Evolutionary conservation across 2,113 vertebrate species (phyloP).

Genomic region (Cyphomyrus discorhynchus): DNA sequence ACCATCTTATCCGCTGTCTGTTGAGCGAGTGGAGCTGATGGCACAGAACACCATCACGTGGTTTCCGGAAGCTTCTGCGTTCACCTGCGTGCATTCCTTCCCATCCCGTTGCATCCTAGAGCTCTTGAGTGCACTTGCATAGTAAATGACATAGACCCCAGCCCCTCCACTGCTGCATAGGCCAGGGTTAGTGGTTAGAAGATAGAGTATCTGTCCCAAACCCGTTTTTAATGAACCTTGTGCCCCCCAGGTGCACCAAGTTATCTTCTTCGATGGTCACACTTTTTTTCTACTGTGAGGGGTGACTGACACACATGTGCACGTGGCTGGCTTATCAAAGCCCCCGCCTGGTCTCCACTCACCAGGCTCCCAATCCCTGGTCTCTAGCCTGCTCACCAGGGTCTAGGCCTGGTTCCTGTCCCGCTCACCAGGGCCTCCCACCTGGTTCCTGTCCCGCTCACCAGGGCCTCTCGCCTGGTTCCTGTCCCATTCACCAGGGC

Average conservation of each 20-base stretch:
- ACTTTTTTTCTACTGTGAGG: neutral
- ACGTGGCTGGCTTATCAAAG: neutral
- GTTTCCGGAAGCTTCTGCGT: neutral
- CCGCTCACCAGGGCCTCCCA: neutral
- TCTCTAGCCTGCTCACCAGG: neutral
- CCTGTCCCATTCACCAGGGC: neutral
- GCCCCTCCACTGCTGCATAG: neutral
- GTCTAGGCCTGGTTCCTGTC: neutral
- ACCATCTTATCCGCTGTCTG: neutral
- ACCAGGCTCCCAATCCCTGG: neutral
- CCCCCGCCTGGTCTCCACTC: neutral
- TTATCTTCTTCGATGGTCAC: neutral
- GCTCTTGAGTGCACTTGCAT: neutral
- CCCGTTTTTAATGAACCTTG: neutral
- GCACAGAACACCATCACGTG: neutral
- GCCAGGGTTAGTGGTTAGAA: neutral
- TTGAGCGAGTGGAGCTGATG: neutral
- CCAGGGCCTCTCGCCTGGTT: neutral
- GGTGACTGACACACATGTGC: neutral
- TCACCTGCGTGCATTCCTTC: neutral
- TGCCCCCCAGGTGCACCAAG: neutral
- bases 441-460: neutral
- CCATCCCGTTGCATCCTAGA: neutral
- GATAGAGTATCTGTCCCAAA: neutral
- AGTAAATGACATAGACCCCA: neutral